Conservation (phyloP, 2,797 vertebrate genomes). For the Huso huso region DNA sequence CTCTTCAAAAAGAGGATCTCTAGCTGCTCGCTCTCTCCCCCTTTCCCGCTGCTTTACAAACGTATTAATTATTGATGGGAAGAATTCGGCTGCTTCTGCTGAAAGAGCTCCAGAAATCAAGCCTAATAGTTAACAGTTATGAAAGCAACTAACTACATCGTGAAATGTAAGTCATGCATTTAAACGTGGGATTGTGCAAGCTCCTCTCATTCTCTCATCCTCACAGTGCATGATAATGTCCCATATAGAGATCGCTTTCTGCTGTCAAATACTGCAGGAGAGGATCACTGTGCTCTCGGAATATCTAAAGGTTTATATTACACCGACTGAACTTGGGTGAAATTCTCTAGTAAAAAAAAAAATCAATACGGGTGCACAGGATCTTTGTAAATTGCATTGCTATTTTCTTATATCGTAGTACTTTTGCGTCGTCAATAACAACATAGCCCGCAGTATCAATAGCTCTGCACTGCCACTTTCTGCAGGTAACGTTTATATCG, state of each 20-base stretch:
- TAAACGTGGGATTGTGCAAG: not conserved
- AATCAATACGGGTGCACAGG: too few species aligned
- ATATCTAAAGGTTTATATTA: constrained; percentile 16
- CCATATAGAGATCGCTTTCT: constrained; percentile 13
- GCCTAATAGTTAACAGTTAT: constrained; percentile 31
- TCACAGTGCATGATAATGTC: too few species aligned
- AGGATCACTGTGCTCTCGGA: constrained; percentile 22
- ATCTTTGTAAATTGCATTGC: too few species aligned
- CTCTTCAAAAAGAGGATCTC: constrained; percentile 51
- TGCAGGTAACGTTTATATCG: too few species aligned
- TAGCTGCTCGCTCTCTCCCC: constrained; percentile 43
- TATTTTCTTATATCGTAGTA: too few species aligned
- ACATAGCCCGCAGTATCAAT: too few species aligned
- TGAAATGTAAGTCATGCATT: constrained; percentile 1
- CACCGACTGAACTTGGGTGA: constrained; percentile 17
- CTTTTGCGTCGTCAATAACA: too few species aligned
- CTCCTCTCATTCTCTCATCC: too few species aligned
- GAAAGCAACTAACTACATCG: constrained; percentile 20
- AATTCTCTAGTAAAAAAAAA: too few species aligned
- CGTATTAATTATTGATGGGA: constrained; percentile 65
- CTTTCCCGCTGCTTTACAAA: constrained; percentile 50
- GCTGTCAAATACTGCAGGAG: constrained; percentile 16
- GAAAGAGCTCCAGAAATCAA: constrained; percentile 39
- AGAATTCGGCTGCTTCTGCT: constrained; percentile 34
- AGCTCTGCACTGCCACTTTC: too few species aligned